Conservation (phyloP, 2,113 vertebrate genomes). For the Cololabis saira region DNA sequence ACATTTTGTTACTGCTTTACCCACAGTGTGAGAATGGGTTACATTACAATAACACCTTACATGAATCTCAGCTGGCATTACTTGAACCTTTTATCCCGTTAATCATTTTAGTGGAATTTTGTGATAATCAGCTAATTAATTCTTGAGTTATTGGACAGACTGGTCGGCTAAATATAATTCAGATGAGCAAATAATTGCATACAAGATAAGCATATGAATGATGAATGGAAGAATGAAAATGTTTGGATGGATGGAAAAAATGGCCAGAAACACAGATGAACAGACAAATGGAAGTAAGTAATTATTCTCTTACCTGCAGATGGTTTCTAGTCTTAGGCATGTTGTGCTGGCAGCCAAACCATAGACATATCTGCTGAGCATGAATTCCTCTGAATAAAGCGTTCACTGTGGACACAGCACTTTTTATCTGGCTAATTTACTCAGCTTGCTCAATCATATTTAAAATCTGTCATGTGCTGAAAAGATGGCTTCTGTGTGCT, state of each 20-base stretch:
- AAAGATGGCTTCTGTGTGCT: conserved; percentile 15
- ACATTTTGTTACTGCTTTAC: too few relatives aligned
- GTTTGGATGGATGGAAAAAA: background rate
- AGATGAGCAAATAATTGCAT: too few relatives aligned
- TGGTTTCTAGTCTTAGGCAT: conserved; percentile 38
- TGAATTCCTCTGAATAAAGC: conserved; percentile 42
- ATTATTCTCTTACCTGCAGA: conserved; percentile 54
- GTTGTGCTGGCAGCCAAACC: conserved; percentile 41
- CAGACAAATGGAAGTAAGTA: conserved; percentile 48
- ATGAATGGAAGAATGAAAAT: conserved; percentile 6
- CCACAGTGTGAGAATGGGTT: too few relatives aligned
- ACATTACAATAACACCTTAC: too few relatives aligned
- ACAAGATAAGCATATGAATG: background rate
- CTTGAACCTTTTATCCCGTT: too few relatives aligned
- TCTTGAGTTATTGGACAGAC: too few relatives aligned
- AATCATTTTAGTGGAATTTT: too few relatives aligned
- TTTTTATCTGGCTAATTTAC: conserved; percentile 51
- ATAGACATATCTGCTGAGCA: conserved; percentile 50
- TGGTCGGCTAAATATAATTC: too few relatives aligned
- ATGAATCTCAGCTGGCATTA: too few relatives aligned
- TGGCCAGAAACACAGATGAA: conserved; percentile 14
- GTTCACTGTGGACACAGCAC: conserved; percentile 37
- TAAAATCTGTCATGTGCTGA: conserved; percentile 28
- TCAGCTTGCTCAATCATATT: conserved; percentile 48
- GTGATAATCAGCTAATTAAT: too few relatives aligned